Evolutionary conservation across 2,113 vertebrate genomes (phyloP).

Genomic region (Burhinus bistriatus): DNA sequence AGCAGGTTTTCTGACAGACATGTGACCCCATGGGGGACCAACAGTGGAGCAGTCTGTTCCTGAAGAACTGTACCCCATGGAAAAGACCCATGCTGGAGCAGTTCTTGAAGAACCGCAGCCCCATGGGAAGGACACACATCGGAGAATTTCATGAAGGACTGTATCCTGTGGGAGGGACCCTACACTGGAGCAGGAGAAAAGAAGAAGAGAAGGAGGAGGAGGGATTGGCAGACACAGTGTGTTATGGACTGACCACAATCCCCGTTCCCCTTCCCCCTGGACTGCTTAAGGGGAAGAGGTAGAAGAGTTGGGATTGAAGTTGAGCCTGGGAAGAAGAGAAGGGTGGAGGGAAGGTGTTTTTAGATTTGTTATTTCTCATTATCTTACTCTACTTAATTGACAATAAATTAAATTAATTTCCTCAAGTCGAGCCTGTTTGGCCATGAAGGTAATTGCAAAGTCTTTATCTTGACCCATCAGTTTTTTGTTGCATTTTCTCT

Average conservation of each 20-base stretch:
- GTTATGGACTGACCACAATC: accelerated
- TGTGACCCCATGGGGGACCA: no score
- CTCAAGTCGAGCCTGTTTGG: accelerated
- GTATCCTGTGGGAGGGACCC: not conserved
- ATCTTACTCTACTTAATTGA: not conserved
- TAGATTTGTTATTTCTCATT: not conserved
- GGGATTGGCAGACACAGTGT: accelerated
- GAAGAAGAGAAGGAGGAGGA: not conserved
- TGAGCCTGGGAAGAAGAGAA: not conserved
- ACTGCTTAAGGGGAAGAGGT: not conserved
- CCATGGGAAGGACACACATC: not conserved
- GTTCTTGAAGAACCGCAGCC: not conserved
- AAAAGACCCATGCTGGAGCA: not conserved
- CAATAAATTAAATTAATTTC: not conserved
- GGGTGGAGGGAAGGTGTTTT: not conserved
- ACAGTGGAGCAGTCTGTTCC: no score
- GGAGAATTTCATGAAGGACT: not conserved
- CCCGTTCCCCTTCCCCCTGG: accelerated
- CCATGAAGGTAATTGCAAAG: not conserved
- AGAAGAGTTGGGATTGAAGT: not conserved
- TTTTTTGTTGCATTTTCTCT: not conserved
- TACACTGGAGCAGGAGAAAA: not conserved
- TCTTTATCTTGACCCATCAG: not conserved
- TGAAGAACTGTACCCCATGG: not conserved
- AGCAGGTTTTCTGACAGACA: no score